Conservation (phyloP, 2,113 vertebrate species). For the Aptenodytes forsteri region DNA sequence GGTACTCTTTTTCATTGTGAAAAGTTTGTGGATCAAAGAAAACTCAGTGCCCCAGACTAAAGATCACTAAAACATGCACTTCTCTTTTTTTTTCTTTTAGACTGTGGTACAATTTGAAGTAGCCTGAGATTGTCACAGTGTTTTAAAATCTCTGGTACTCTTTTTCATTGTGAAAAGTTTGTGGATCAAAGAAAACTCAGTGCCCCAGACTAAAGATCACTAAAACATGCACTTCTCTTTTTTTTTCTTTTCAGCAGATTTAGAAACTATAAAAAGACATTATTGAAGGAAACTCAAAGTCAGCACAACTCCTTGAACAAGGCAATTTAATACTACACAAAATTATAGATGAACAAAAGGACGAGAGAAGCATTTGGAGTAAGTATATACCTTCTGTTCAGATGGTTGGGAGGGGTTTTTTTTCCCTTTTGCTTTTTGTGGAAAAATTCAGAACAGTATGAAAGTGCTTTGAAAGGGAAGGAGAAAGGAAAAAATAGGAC, state of each 20-base stretch:
- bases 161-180: background rate
- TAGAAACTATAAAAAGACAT: conserved; percentile 16
- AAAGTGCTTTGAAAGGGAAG: background rate
- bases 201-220: conserved; percentile 3
- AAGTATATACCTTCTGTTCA: background rate
- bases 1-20: background rate
- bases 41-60: background rate
- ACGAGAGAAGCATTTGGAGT: background rate
- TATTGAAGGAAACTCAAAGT: conserved; percentile 24
- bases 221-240: background rate
- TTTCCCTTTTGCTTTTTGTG: background rate
- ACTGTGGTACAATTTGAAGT: background rate
- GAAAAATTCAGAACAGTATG: background rate
- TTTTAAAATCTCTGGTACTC: background rate
- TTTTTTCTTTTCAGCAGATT: background rate
- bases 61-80: conserved; percentile 14
- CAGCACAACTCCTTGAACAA: conserved; percentile 5
- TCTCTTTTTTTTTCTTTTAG: background rate
- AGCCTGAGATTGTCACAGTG: background rate
- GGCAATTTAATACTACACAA: conserved; percentile 3
- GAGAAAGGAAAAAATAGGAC: background rate
- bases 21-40: conserved; percentile 26
- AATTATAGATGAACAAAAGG: conserved; percentile 25
- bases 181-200: conserved; percentile 11
- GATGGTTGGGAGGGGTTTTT: background rate